Conservation (phyloP, 2,797 vertebrate genomes). For the Labroides dimidiatus region DNA sequence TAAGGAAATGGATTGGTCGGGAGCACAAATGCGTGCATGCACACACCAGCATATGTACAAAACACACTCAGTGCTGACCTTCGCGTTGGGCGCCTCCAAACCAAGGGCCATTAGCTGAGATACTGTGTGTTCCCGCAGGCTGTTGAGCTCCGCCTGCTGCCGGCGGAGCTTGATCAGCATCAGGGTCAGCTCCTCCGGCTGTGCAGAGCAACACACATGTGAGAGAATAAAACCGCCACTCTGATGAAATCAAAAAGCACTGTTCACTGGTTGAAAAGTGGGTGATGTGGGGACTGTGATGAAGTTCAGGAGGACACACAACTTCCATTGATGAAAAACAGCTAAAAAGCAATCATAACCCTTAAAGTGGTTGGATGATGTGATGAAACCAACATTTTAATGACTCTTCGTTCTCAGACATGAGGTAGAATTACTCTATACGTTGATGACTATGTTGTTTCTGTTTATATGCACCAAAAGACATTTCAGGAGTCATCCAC, state of each 20-base stretch:
- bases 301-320: not conserved
- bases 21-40: conserved; percentile 36
- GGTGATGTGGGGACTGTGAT: not conserved
- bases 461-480: not conserved
- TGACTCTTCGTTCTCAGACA: not conserved
- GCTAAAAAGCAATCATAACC: too few species aligned
- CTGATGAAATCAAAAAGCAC: not conserved
- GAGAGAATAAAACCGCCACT: conserved; percentile 40
- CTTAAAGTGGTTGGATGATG: not conserved
- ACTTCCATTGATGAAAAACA: too few species aligned
- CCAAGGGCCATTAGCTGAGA: conserved; percentile 96
- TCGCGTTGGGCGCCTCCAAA: conserved; percentile 92
- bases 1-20: not conserved
- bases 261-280: too few species aligned
- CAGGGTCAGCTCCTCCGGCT: conserved; percentile 99
- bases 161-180: conserved; percentile 98
- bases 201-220: conserved; percentile 67
- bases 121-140: conserved; percentile 94
- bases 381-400: not conserved
- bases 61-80: conserved; percentile 88
- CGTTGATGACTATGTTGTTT: conserved; percentile 4
- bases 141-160: conserved; percentile 97
- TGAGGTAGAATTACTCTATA: not conserved
- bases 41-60: conserved; percentile 20
- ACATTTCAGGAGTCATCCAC: not conserved